phyloP scores from a whole-genome alignment of 2,113 vertebrate species.

The Callospermophilus lateralis region DNA sequence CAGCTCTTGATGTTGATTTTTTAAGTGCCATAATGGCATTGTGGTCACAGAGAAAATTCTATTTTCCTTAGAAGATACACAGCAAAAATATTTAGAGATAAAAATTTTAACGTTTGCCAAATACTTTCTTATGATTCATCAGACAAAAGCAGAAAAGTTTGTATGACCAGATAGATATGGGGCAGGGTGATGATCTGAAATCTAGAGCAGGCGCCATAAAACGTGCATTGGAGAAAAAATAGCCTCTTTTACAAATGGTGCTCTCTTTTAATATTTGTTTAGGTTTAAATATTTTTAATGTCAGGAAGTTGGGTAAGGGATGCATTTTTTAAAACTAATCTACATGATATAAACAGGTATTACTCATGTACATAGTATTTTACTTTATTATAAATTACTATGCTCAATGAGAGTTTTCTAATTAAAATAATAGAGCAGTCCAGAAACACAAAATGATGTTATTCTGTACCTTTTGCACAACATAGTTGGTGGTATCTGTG shows the following conservation, averaged over 20 bases:
- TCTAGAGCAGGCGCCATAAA: background rate
- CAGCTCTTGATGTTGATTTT: background rate
- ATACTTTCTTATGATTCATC: background rate
- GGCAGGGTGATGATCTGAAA: background rate
- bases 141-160: background rate
- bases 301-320: background rate
- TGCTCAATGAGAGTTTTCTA: background rate
- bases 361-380: background rate
- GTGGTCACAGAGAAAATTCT: background rate
- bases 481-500: background rate
- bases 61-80: background rate
- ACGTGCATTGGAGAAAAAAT: too few species aligned
- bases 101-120: background rate
- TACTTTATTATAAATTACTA: background rate
- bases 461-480: background rate
- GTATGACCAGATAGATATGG: background rate
- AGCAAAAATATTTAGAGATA: background rate
- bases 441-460: background rate
- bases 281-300: background rate
- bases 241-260: too few species aligned
- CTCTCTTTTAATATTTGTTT: background rate
- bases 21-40: background rate
- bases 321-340: background rate
- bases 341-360: background rate
- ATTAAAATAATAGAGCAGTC: conserved; percentile 28